Evolutionary conservation across 92 coral and sea anemone species (phyloP), one percentile per base, ranked within the genome.

Genomic region (Meandrina meandrites): DNA sequence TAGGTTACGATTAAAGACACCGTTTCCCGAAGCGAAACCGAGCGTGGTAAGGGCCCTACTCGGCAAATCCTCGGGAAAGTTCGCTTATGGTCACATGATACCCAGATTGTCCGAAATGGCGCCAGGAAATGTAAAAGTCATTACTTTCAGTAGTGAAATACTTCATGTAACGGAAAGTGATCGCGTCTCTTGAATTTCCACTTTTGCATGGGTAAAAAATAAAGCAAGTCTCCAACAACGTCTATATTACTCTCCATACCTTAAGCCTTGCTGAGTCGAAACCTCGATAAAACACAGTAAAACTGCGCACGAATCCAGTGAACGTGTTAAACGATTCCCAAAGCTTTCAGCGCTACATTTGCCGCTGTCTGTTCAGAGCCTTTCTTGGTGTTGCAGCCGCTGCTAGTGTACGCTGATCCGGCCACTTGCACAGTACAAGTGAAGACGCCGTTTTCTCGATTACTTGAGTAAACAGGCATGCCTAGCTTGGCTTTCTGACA

Each of bases 321-420:
- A 0, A 30, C n/a, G 58, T 35, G 40, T 67, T 77, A 77, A 31
- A 89, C 75, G 72, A 93, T 88, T 16, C 98, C 98, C 77, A 95
- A 85, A 3, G 91, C 93, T 86, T 95, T 92, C 6, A 93, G 84
- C 15, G 98, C 99, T 24, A 95, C 91, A 72, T 91, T 93, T 0
- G 99, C 99, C 4, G 95, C 99, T 34, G 89, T 93, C 90, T 97
- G 99, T 83, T 97, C 99, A 0, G 99, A 90, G 32, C 97, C 96
- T 86, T 97, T 97, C 90, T 95, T 97, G n/a, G 98, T 92, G 51
- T 92, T 91, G 68, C 96, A 94, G 27, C 95, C 94, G n/a, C 91
- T 80, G 74, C 98, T 93, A 13, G 89, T 86, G 81, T 79, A 97
- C 21, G 87, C 78, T 30, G 71, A 75, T 6, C 96, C 96, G 1